Evolutionary conservation across 2,113 vertebrate genomes (phyloP), one percentile per base, ranked within the genome.

Genomic region (Circaetus gallicus): DNA sequence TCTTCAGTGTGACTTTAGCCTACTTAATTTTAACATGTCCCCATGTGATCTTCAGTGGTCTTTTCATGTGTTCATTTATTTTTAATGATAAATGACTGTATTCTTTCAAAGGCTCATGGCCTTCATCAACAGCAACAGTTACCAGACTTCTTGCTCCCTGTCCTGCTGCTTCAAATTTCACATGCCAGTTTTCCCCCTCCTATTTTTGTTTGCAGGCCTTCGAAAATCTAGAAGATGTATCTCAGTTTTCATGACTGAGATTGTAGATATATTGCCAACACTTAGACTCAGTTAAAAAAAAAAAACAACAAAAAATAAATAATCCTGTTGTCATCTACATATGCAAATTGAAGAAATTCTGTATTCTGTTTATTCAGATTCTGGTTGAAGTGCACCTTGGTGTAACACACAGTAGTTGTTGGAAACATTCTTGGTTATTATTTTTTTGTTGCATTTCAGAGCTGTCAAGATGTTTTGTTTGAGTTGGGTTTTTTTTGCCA

Each of bases 141-240:
- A 45, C 32, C 12, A 55, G 20, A 18, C 7, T 10, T 84, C n/a
- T 59, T 86, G 19, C 7, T 78, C 7, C 16, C 10, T 66, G 6
- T 45, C 32, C 18, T 73, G 17, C 29, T 87, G 25, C 65, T 84
- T 93, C 59, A 78, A 26, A 71, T 86, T 49, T 77, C 22, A 16
- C 83, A 24, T 3, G 7, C 63, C 1, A 1, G 1, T 74, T 93
- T 62, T 13, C 4, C 7, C 3, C 6, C 4, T 29, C 28, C 10
- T 62, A 2, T 32, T 73, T 77, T 88, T 74, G 11, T 71, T 86
- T 89, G 18, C 21, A 92, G 43, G 16, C 29, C 22, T 95, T 70
- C 83, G 61, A 71, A 78, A 84, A 50, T 78, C n/a, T 47, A 20
- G 29, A 66, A 36, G 12, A 17, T 67, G 11, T 78, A n/a, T 53